Base-by-base conservation (phyloP, 2,888 invertebrate genomes). In the Pyrgus malvae region DNA sequence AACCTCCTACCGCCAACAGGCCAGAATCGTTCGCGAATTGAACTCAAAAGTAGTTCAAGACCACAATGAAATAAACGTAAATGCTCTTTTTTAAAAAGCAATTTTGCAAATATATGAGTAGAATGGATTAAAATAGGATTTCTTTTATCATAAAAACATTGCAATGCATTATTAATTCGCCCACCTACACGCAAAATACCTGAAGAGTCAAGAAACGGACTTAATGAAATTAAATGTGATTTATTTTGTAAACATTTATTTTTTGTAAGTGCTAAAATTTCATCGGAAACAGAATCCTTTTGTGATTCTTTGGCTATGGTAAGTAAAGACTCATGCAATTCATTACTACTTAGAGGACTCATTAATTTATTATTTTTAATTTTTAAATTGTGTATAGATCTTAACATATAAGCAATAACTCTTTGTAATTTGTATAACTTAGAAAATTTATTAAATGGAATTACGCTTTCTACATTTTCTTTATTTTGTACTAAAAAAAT, bases 11-110 rank as follows among this genome's bases (percentile, higher is more conserved):
- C 63, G 5, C 31, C 35, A 6, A 58, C 2, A n/a, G 59, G 57
- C 14, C 55, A 46, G 17, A 63, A 66, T 19, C 37, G 17, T 0
- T 56, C 56, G 38, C 65, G 14, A 64, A 8, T 41, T 56, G 27
- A 11, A n/a, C 11, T 17, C 17, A 42, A 17, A 1, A 42, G n/a
- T 9, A 27, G 7, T 5, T 42, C 31, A n/a, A 31, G 45, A 33
- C 45, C 45, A 29, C 17, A 16, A 25, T 45, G 45, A 3, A 45
- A n/a, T 7, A 17, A 29, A 8, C 21, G 19, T 4, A 33, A 2
- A 25, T 29, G 45, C n/a, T 29, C 31, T 3, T 8, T 19, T 25
- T 31, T 31, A 29, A 45, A 45, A 12, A 31, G 17, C 19, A 45
- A 21, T 8, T 12, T 29, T 12, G 45, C 31, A 11, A 45, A 45